These are phyloP conservation scores for Linyphia triangularis DNA, from an alignment of 2,888 invertebrate genomes.

Conservation along the genomic window DNA sequence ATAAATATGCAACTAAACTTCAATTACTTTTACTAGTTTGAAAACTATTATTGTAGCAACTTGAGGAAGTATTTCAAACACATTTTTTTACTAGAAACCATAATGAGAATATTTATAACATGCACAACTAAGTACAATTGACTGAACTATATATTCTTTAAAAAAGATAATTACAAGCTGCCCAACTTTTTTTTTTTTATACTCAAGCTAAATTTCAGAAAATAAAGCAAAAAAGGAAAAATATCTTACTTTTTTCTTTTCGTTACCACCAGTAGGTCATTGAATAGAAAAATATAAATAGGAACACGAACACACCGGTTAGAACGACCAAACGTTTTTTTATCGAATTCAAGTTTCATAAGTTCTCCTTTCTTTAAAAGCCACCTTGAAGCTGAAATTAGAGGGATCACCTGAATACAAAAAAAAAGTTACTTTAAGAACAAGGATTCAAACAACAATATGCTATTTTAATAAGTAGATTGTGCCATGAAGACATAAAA, in stretches of 20 bases:
- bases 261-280: constrained; percentile 91
- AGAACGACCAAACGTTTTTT: constrained; percentile 89
- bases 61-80: too few species aligned
- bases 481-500: too few species aligned
- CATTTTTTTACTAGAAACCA: too few species aligned
- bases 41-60: too few species aligned
- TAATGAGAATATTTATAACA: too few species aligned
- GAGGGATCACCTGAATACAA: constrained; percentile 81
- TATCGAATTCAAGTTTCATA: constrained; percentile 87
- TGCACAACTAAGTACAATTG: too few species aligned
- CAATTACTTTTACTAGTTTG: too few species aligned
- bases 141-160: too few species aligned
- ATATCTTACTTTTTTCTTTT: constrained; percentile 82
- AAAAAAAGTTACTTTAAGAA: neutral
- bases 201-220: neutral
- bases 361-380: constrained; percentile 91
- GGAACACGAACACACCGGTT: constrained; percentile 85
- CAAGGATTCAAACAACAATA: neutral
- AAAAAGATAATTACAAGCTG: too few species aligned
- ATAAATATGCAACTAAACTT: too few species aligned
- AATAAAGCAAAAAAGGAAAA: neutral
- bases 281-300: constrained; percentile 92
- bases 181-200: too few species aligned
- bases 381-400: constrained; percentile 83
- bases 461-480: neutral